A percentile compares a stretch with the other conserved stretches of the same genome.
phyloP scores from a whole-genome alignment of 2,113 vertebrate species.

The Grammomys surdaster region DNA sequence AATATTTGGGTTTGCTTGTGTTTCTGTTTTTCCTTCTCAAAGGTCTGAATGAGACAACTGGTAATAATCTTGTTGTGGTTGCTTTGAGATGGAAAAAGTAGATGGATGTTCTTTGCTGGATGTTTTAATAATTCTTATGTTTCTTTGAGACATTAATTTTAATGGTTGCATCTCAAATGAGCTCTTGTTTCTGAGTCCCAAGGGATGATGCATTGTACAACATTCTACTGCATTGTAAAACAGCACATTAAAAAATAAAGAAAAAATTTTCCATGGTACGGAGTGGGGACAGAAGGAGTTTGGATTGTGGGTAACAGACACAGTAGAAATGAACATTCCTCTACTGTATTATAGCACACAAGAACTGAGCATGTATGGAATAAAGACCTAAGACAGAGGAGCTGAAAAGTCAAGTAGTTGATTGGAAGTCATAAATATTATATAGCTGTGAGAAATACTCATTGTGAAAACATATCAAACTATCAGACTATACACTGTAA shows the following conservation, averaged over 20 bases:
- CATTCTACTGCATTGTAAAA: background rate
- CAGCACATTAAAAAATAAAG: background rate
- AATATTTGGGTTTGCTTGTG: background rate
- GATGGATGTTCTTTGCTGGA: background rate
- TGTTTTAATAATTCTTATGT: constrained; percentile 7
- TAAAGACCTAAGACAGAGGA: background rate
- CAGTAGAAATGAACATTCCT: background rate
- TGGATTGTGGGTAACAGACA: background rate
- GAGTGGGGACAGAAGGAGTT: background rate
- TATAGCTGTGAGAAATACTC: background rate
- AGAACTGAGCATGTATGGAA: background rate
- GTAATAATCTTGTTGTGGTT: background rate
- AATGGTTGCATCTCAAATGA: constrained; percentile 24
- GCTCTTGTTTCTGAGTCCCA: background rate
- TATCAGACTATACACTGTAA: background rate
- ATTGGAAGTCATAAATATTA: background rate
- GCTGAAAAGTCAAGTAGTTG: background rate
- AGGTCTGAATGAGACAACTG: background rate
- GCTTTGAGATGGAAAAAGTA: background rate
- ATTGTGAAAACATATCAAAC: background rate
- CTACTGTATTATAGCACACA: background rate
- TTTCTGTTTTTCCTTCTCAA: constrained; percentile 21
- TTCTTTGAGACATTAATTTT: constrained; percentile 46
- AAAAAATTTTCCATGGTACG: background rate
- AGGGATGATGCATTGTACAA: background rate